Evolutionary conservation across 2,888 invertebrate species (phyloP).

Genomic region (Neoitamus cyanurus): DNA sequence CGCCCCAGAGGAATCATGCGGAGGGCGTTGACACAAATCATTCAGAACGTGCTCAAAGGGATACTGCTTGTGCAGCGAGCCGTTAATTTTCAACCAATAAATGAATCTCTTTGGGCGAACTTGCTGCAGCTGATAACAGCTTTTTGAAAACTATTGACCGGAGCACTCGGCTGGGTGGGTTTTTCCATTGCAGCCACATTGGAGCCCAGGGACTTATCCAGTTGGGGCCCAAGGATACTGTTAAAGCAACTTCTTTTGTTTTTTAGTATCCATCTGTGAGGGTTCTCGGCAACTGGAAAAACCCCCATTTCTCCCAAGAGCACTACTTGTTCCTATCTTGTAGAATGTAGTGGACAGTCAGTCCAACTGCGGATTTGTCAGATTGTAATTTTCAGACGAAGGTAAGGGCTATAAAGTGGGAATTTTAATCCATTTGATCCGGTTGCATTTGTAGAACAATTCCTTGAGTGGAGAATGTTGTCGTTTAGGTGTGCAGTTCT

Average conservation of each 20-base stretch:
- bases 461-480: neutral
- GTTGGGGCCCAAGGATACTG: neutral
- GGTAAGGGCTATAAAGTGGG: neutral
- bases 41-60: neutral
- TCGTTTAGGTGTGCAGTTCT: neutral
- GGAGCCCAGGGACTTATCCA: neutral
- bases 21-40: slow-evolving; percentile 1
- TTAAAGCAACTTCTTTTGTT: neutral
- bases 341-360: neutral
- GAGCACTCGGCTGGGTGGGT: neutral
- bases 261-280: neutral
- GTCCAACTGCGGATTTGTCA: neutral
- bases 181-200: neutral
- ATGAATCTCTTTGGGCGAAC: neutral
- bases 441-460: neutral
- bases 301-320: neutral
- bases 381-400: neutral
- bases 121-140: slow-evolving; percentile 6
- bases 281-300: neutral
- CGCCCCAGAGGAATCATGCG: neutral
- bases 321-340: neutral
- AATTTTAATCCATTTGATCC: neutral
- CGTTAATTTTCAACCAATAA: slow-evolving; percentile 28
- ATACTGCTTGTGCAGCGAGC: neutral
- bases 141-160: neutral